Base-by-base conservation (phyloP, 2,888 invertebrate species). In the Melitaea athalia region DNA sequence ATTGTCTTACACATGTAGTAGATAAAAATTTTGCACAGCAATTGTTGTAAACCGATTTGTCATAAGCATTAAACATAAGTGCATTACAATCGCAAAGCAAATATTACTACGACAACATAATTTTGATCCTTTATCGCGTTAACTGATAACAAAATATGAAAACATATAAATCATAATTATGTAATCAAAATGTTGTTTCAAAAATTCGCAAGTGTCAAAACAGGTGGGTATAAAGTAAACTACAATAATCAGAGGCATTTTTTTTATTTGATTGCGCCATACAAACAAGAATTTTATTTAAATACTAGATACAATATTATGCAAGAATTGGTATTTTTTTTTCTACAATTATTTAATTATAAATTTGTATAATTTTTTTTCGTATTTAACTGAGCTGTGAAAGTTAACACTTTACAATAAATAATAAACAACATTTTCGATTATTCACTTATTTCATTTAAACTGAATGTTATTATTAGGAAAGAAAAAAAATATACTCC, bases 251-350 rank as follows among this genome's bases (percentile, higher is more conserved):
- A 42, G 57, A 57, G 57, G 57, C 42, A 57, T 57, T 67, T 61
- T 5, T 24, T 81, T 82, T 87, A 85, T 83, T 85, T 78, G 75
- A 81, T 81, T 81, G 83, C 82, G 79, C 79, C 79, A 79, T 81
- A 83, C 79, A 83, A 83, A 83, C 76, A 80, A 80, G 78, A 81
- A 78, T n/a, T n/a, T n/a, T n/a, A 24, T 70, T 78, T 78, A 73
- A 73, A 69, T 45, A 72, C 74, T 78, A 78, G 73, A 74, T 77
- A 76, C 69, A 74, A 74, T 77, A 52, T 61, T 63, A 63, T 63
- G 71, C 68, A 68, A 68, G 57, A 64, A 14, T 55, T 63, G 50
- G 6, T 49, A 14, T 14, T 53, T 53, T 59, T n/a, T 57, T 66
- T 63, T 71, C 65, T 68, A 71, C 68, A 71, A 66, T 69, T 67